A percentile compares a stretch with the other conserved stretches of the same genome.
Evolutionary conservation across 2,113 vertebrate genomes (phyloP).

Genomic region (Pyxicephalus adspersus): DNA sequence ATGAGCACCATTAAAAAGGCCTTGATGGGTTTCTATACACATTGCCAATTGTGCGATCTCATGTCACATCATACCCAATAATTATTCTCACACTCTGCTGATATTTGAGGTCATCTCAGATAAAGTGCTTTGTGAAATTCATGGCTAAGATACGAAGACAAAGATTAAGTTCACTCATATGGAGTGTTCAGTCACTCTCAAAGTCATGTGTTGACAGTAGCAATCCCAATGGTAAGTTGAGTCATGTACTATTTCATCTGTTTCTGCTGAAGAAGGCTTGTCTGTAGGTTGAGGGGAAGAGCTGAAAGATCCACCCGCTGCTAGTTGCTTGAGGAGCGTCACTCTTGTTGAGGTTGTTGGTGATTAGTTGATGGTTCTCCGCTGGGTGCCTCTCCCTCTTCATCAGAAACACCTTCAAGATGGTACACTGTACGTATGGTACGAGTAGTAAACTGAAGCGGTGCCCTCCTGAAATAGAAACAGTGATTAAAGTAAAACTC

Average conservation of each 20-base stretch:
- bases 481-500: neutral
- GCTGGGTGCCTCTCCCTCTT: slow-evolving; percentile 60
- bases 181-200: slow-evolving; percentile 37
- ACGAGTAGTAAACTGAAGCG: slow-evolving; percentile 69
- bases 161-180: slow-evolving; percentile 16
- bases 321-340: neutral
- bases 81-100: slow-evolving; percentile 5
- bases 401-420: slow-evolving; percentile 67
- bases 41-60: too few species aligned
- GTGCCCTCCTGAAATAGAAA: slow-evolving; percentile 60
- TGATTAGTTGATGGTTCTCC: slow-evolving; percentile 50
- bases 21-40: too few species aligned
- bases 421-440: slow-evolving; percentile 69
- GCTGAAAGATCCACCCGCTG: neutral
- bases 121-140: slow-evolving; percentile 34
- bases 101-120: neutral
- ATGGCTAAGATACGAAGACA: slow-evolving; percentile 39
- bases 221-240: neutral
- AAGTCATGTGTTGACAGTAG: neutral
- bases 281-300: neutral
- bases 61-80: too few species aligned
- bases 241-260: neutral
- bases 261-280: slow-evolving; percentile 7
- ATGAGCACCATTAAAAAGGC: too few species aligned
- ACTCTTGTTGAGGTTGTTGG: slow-evolving; percentile 56